Conservation (phyloP, 2,113 vertebrate genomes). For the Heliornis fulica region DNA sequence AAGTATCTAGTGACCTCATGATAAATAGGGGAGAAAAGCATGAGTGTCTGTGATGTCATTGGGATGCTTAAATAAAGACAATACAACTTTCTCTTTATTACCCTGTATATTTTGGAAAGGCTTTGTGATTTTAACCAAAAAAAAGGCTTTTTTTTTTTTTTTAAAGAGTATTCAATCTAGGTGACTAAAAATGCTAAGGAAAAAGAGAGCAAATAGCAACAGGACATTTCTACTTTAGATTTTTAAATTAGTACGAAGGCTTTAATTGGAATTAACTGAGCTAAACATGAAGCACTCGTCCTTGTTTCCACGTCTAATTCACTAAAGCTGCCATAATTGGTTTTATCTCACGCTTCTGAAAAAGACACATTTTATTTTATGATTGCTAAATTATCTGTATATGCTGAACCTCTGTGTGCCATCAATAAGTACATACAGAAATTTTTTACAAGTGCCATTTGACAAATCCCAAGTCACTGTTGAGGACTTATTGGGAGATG, state of each 20-base stretch:
- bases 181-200: background rate
- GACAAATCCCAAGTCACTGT: background rate
- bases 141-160: background rate
- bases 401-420: background rate
- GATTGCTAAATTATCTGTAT: background rate
- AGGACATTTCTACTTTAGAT: background rate
- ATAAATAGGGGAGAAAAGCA: background rate
- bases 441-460: background rate
- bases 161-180: background rate
- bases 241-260: slow-evolving; percentile 1
- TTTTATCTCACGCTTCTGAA: background rate
- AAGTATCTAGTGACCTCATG: background rate
- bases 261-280: slow-evolving; percentile 24
- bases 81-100: background rate
- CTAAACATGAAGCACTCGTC: background rate
- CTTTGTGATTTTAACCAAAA: background rate
- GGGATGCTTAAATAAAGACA: background rate
- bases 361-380: background rate
- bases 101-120: background rate
- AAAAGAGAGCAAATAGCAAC: background rate
- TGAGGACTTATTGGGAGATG: background rate
- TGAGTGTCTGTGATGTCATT: background rate
- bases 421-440: background rate
- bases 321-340: background rate
- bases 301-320: background rate